Base-by-base conservation (phyloP, 2,888 invertebrate species). In the Papilio protenor region DNA sequence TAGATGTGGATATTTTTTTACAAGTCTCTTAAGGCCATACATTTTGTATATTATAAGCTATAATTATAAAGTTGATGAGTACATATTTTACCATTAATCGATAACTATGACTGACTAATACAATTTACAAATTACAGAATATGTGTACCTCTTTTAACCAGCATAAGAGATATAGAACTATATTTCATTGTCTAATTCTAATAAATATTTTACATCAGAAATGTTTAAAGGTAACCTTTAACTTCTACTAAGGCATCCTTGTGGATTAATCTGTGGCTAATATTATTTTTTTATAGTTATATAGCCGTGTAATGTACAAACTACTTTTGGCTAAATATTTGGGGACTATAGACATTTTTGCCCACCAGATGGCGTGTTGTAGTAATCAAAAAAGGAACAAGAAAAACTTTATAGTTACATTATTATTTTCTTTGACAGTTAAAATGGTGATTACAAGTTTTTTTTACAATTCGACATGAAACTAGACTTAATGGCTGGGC, bases 71-170 rank as follows among this genome's bases (percentile, higher is more conserved):
- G 23, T 71, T 66, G 72, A 72, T 66, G 78, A 80, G 79, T 81
- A 79, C 72, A 77, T 79, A 79, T 74, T 66, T 59, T 80, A 73
- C 27, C 55, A 73, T 40, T 16, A 47, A 57, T 55, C 21, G 12
- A 77, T 73, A 66, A 81, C 81, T 77, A 81, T 80, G 79, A 27
- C 78, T 75, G 69, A 72, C 72, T 71, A 73, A 83, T 83, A 85
- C 85, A 87, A 89, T 90, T 90, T 93, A 93, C 92, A 93, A 87
- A 88, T 91, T 93, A 92, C 90, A 87, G 81, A 87, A 87, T 88
- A 92, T 88, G 91, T 93, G 94, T 93, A 93, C 93, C 93, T 92
- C 93, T 90, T 90, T 91, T 93, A 92, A 94, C 94, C 93, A 94
- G 94, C 94, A 88, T 91, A 90, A 87, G 86, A 89, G 87, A 88